Conservation (phyloP, 2,113 vertebrate species). For the Bostrychus sinensis region DNA sequence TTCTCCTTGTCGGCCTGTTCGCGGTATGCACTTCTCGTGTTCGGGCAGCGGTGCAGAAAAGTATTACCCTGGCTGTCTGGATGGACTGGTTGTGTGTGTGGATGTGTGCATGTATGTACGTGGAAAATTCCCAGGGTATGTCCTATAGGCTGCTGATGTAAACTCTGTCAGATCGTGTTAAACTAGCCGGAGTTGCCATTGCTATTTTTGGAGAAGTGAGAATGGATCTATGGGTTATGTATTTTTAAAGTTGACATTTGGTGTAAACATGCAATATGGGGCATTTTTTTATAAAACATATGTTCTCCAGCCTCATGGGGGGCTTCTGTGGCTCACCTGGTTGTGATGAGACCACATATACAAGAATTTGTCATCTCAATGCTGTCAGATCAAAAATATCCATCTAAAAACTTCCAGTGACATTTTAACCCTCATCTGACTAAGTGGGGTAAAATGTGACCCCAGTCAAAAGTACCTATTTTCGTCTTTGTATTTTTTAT, state of each 20-base stretch:
- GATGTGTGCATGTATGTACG: too few relatives aligned
- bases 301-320: background rate
- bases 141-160: conserved; percentile 15
- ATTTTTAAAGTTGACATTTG: background rate
- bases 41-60: conserved; percentile 76
- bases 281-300: background rate
- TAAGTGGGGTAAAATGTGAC: too few relatives aligned
- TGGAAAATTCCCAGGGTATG: too few relatives aligned
- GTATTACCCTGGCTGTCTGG: conserved; percentile 49
- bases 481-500: too few relatives aligned
- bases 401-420: too few relatives aligned
- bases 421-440: too few relatives aligned
- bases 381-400: too few relatives aligned
- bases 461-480: too few relatives aligned
- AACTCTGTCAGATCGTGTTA: conserved; percentile 24
- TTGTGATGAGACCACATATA: background rate
- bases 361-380: too few relatives aligned
- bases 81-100: conserved; percentile 21
- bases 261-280: background rate
- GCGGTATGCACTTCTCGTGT: conserved; percentile 77
- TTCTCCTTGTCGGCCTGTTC: conserved; percentile 55
- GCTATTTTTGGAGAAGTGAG: conserved; percentile 31
- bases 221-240: background rate
- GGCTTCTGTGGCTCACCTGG: background rate
- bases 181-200: conserved; percentile 16